phyloP scores from a whole-genome alignment of 1,140 invertebrate genomes.

The Elymnias hypermnestra region DNA sequence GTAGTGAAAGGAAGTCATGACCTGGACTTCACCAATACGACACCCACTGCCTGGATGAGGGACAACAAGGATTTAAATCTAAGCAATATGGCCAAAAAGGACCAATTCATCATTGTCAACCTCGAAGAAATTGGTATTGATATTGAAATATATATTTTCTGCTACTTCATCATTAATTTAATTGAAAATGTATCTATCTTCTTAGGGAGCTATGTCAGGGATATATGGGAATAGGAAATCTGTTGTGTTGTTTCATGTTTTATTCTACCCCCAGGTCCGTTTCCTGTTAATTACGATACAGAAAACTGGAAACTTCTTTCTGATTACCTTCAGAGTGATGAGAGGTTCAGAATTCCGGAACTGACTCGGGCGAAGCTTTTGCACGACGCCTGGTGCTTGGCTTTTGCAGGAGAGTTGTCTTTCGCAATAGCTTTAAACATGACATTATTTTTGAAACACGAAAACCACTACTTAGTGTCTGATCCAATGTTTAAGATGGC shows the following conservation, averaged over 20 bases:
- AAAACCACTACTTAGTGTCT: conserved; percentile 85
- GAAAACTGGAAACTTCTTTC: conserved; percentile 87
- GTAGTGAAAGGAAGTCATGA: conserved; percentile 76
- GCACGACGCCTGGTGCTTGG: conserved; percentile 87
- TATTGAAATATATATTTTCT: no score
- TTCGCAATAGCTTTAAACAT: conserved; percentile 84
- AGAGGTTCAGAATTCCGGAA: conserved; percentile 78
- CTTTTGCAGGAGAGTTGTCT: conserved; percentile 83
- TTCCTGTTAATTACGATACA: conserved; percentile 88
- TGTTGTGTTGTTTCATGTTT: no score
- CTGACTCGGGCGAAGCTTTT: conserved; percentile 84
- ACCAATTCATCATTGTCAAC: conserved; percentile 84
- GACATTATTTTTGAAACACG: conserved; percentile 83
- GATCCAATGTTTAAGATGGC: conserved; percentile 87
- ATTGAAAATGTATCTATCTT: no score
- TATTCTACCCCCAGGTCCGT: no score
- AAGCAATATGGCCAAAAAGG: conserved; percentile 68
- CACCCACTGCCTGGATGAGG: conserved; percentile 78
- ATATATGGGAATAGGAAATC: no score
- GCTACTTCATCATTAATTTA: no score
- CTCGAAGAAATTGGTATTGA: conserved; percentile 85
- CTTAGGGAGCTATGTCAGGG: no score
- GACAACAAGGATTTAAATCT: conserved; percentile 67
- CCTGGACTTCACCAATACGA: conserved; percentile 76
- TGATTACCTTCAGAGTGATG: conserved; percentile 77